Evolutionary conservation across 2,113 vertebrate genomes (phyloP).

Genomic region (Cacatua alba): DNA sequence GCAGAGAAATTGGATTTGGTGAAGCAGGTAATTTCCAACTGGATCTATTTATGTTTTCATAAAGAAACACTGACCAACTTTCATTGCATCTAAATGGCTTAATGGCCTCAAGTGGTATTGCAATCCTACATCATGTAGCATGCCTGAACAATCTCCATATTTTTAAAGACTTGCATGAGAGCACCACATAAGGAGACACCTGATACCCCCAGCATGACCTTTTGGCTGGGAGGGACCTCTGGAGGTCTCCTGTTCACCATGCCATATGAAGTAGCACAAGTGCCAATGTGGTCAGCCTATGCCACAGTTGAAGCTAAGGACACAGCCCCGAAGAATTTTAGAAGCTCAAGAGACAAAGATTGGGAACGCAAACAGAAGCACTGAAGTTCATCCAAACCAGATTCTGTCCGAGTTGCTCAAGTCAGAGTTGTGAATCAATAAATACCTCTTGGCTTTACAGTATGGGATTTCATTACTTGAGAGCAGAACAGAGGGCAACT

Average conservation of each 20-base stretch:
- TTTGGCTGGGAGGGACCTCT: not conserved
- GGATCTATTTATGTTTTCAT: not conserved
- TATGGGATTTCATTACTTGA: conserved; percentile 54
- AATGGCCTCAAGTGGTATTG: not conserved
- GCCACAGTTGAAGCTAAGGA: not conserved
- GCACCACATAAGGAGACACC: not conserved
- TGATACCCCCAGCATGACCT: not conserved
- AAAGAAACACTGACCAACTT: not conserved
- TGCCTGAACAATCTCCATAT: not conserved
- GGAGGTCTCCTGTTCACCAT: not conserved
- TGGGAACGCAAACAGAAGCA: conserved; percentile 26
- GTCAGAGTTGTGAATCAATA: conserved; percentile 47
- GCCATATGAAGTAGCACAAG: not conserved
- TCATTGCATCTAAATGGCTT: not conserved
- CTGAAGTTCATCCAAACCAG: conserved; percentile 15
- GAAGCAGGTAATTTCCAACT: not conserved
- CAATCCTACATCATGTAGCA: not conserved
- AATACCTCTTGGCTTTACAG: conserved; percentile 37
- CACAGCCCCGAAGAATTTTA: not conserved
- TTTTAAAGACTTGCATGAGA: not conserved
- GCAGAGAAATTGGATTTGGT: not conserved
- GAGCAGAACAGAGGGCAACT: conserved; percentile 68
- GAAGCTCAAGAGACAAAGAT: not conserved
- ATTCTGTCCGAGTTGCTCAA: conserved; percentile 6
- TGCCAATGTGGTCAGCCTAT: not conserved